Conservation (phyloP, 2,888 invertebrate genomes). For the Lottia scabra region DNA sequence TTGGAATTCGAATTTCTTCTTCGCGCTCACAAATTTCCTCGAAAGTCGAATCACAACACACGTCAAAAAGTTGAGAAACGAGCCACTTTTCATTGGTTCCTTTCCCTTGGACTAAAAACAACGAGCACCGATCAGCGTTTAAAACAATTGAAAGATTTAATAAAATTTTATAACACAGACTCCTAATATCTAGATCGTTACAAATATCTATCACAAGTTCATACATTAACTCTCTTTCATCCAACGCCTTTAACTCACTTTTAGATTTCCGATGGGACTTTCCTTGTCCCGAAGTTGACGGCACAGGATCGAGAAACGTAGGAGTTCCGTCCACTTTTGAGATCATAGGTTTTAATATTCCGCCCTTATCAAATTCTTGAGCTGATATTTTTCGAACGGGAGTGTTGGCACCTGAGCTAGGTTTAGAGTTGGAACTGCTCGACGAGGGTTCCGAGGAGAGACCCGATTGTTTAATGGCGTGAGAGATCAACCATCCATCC, state of each 20-base stretch:
- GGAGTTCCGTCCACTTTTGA: slow-evolving; percentile 90
- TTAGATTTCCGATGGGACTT: slow-evolving; percentile 71
- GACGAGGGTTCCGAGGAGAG: slow-evolving; percentile 47
- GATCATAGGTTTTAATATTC: slow-evolving; percentile 89
- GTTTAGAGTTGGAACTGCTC: slow-evolving; percentile 56
- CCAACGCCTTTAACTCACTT: slow-evolving; percentile 73
- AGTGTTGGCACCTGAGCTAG: slow-evolving; percentile 86
- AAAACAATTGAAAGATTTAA: slow-evolving; percentile 66
- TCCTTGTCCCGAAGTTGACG: slow-evolving; percentile 38
- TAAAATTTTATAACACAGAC: slow-evolving; percentile 67
- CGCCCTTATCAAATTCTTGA: slow-evolving; percentile 94
- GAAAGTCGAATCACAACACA: slow-evolving; percentile 72
- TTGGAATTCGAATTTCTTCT: slow-evolving; percentile 79
- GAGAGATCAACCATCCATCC: slow-evolving; percentile 86
- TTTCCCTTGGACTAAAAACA: slow-evolving; percentile 69
- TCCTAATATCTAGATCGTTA: slow-evolving; percentile 66
- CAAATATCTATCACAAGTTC: slow-evolving; percentile 68
- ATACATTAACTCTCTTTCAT: slow-evolving; percentile 67
- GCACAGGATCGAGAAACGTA: slow-evolving; percentile 79
- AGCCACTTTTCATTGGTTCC: slow-evolving; percentile 75
- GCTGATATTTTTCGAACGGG: slow-evolving; percentile 94
- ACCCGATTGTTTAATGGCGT: slow-evolving; percentile 57
- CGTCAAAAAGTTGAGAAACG: slow-evolving; percentile 67
- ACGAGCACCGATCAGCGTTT: slow-evolving; percentile 66
- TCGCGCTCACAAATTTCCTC: slow-evolving; percentile 89